Evolutionary conservation across 2,113 vertebrate genomes (phyloP), one percentile per base, ranked within the genome.

Genomic region (Lepus americanus): DNA sequence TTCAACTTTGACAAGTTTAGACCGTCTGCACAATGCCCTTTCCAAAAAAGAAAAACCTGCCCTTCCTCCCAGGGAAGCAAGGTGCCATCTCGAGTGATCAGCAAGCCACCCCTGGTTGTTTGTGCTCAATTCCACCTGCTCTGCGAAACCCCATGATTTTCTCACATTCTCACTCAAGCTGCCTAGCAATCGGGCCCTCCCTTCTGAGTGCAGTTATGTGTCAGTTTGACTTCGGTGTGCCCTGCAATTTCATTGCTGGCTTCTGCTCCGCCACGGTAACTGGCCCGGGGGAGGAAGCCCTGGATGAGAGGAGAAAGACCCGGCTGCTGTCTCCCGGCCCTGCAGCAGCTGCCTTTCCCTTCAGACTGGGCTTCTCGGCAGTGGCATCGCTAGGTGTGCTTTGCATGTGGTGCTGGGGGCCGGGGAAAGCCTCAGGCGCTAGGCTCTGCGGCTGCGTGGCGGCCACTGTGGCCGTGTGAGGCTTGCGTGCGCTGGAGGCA

Each of bases 401-500:
- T 51, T 76, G 87, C 89, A 81, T 0, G 9, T 12, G 73, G 73
- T 7, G 59, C 93, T 59, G 55, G 55, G 55, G 55, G 55, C 17
- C 14, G 17, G 55, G 55, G 82, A 27, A 51, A 87, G 77, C 61
- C 66, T 39, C 33, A 5, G 14, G 73, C 33, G 4, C 12, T 67
- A n/a, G 16, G 69, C 39, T 66, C 83, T 17, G 61, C 63, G 23
- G 82, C 66, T 23, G 44, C 6, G 1, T 13, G 72, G 96, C 72
- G 4, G 33, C 36, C 12, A 51, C 83, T 53, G 87, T 10, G 0
- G 86, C 80, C 36, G 51, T 0, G 51, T 10, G 83, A 51, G 92
- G 89, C 92, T 78, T 90, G 96, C 77, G 84, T 87, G 92, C 94
- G 92, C 92, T 80, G 92, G 97, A 97, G 97, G 95, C 92, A 98